Conservation (phyloP, 1,140 invertebrate species). For the Diachasma alloeum region DNA sequence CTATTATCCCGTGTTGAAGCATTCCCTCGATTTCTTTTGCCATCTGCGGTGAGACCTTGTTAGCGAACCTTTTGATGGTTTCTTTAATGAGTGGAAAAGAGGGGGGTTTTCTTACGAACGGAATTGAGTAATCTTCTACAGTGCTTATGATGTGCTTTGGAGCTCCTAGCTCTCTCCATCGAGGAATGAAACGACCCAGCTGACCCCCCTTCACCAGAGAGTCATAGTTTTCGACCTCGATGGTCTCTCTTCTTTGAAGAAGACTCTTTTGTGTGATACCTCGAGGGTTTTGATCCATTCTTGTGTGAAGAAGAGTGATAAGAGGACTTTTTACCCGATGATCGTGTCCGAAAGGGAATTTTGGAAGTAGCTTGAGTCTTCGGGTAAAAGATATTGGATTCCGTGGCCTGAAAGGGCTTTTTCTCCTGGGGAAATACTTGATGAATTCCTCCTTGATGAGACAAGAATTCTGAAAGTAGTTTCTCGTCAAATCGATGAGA, state of each 20-base stretch:
- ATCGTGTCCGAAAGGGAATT: too few species aligned
- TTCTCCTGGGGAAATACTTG: constrained; percentile 11
- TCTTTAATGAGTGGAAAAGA: not conserved
- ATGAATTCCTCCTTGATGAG: constrained; percentile 9
- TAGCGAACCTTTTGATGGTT: not conserved
- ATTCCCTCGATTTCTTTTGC: constrained; percentile 7
- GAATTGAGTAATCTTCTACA: constrained; percentile 16
- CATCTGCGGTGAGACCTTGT: constrained; percentile 15
- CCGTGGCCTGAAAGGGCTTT: not conserved
- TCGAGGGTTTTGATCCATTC: not conserved
- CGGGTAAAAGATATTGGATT: not conserved
- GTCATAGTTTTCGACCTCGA: not conserved
- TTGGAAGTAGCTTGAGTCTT: not conserved
- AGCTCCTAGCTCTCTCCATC: not conserved
- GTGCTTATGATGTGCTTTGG: constrained; percentile 5
- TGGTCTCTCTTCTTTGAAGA: not conserved
- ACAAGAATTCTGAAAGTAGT: constrained; percentile 23
- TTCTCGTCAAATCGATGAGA: not conserved
- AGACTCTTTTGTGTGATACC: too few species aligned
- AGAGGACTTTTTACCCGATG: not conserved
- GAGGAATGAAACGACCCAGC: too few species aligned
- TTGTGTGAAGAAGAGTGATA: not conserved
- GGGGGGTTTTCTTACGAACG: constrained; percentile 13
- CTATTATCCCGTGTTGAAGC: not conserved
- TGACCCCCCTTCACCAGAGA: not conserved